These are phyloP conservation scores for Dendrocincla fuliginosa DNA, from an alignment of 2,797 vertebrate genomes.

Conservation along the genomic window DNA sequence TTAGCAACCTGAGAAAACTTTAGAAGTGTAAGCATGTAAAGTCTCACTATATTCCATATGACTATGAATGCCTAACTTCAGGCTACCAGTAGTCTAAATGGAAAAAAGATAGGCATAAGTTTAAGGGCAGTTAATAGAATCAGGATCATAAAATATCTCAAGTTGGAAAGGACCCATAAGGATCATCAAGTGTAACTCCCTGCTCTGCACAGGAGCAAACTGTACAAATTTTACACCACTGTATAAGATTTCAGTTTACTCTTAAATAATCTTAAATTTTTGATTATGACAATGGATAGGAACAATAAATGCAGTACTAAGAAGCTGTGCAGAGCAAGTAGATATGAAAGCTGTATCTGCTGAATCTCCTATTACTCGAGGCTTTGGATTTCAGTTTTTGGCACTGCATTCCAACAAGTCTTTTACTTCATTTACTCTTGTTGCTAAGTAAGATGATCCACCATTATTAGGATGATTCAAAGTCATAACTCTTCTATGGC, in stretches of 20 bases:
- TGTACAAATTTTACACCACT: neutral
- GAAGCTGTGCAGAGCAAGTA: neutral
- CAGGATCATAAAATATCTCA: neutral
- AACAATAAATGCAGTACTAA: neutral
- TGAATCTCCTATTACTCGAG: neutral
- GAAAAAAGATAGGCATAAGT: neutral
- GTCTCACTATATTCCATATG: neutral
- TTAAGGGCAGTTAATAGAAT: neutral
- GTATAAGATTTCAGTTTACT: neutral
- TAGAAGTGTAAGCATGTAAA: neutral
- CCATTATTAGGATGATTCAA: constrained; percentile 29
- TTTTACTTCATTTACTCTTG: constrained; percentile 92
- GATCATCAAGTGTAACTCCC: neutral
- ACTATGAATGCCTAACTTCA: neutral
- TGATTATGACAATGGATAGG: neutral
- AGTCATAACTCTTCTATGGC: neutral
- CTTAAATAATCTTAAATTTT: neutral
- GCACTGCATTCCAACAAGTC: constrained; percentile 69
- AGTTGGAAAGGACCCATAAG: neutral
- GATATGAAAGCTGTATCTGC: neutral
- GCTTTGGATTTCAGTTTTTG: neutral
- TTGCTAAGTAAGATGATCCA: constrained; percentile 85
- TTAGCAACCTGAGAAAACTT: neutral
- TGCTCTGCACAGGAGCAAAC: rapidly evolving
- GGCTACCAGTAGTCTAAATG: neutral